phyloP scores from a whole-genome alignment of 2,113 vertebrate species.

The Clarias magur region DNA sequence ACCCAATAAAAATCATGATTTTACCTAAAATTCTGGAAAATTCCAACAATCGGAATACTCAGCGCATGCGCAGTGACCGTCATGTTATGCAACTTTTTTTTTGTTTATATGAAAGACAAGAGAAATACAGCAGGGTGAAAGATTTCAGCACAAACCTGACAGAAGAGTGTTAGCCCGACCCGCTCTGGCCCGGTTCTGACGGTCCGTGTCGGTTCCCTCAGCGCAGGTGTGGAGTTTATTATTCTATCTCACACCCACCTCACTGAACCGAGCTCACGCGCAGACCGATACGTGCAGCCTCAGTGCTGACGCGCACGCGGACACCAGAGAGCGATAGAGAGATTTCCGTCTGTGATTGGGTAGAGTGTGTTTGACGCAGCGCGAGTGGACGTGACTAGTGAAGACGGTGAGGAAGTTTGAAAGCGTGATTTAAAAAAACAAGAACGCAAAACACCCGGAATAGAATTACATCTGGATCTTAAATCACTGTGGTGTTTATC shows the following conservation, averaged over 20 bases:
- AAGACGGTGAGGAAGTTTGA: background rate
- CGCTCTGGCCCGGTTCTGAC: background rate
- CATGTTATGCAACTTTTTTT: conserved; percentile 66
- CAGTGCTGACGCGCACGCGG: background rate
- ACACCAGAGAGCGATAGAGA: background rate
- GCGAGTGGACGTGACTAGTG: background rate
- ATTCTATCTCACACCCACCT: background rate
- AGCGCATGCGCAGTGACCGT: conserved; percentile 64
- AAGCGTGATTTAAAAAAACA: background rate
- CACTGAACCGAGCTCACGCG: background rate
- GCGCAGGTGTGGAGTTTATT: conserved; percentile 36
- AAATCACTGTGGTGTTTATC: background rate
- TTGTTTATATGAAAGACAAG: background rate
- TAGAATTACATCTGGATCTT: background rate
- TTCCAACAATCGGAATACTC: conserved; percentile 34
- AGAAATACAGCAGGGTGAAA: background rate
- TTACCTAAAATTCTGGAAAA: background rate
- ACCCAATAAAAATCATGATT: conserved; percentile 36
- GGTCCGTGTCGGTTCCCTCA: background rate
- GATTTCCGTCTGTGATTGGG: background rate
- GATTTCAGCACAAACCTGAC: conserved; percentile 60
- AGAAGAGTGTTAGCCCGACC: background rate
- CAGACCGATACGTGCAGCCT: background rate
- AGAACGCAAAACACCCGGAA: background rate
- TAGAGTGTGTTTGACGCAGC: background rate